Evolutionary conservation across 2,888 invertebrate species (phyloP), one percentile per base, ranked within the genome.

Genomic region (Hirtodrosophila trivittata): DNA sequence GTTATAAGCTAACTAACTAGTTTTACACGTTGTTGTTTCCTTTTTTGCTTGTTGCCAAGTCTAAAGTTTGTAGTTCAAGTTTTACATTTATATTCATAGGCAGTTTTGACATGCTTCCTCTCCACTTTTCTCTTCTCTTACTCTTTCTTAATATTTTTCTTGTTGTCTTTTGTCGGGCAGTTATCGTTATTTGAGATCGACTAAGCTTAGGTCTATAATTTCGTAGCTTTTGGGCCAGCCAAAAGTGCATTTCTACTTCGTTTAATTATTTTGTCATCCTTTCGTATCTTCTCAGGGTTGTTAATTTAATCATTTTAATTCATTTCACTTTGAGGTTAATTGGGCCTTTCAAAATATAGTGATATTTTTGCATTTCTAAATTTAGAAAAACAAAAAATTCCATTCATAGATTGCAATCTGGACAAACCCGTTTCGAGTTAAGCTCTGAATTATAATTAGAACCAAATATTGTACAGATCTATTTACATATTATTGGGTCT

Each of bases 1-100:
- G 28, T 28, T 28, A 2, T 60, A 49, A 45, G 68, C 60, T 59
- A 43, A 56, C 77, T 76, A 80, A 80, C 80, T 83, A 83, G 83
- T 74, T 76, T 83, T 76, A 68, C 71, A 74, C 66, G 54, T 64
- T 74, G 64, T 38, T 39, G 5, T 54, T n/a, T 32, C 35, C n/a
- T 30, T 37, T 18, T 35, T 54, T 21, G 54, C 50, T 49, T 68
- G 64, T 51, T 65, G 68, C 68, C 68, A 68, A 65, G 75, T 81
- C 68, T 75, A 72, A 75, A 75, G 77, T 81, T 75, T 77, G 71
- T 75, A 81, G 77, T 77, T 81, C 62, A 81, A 77, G 75, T 75
- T 66, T 66, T 62, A n/a, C n/a, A n/a, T n/a, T n/a, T n/a, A n/a
- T n/a, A 52, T 68, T 50, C 46, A 37, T 78, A 76, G 80, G 80